Evolutionary conservation across 2,888 invertebrate genomes (phyloP).

Genomic region (Caenorhabditis imperialis): DNA sequence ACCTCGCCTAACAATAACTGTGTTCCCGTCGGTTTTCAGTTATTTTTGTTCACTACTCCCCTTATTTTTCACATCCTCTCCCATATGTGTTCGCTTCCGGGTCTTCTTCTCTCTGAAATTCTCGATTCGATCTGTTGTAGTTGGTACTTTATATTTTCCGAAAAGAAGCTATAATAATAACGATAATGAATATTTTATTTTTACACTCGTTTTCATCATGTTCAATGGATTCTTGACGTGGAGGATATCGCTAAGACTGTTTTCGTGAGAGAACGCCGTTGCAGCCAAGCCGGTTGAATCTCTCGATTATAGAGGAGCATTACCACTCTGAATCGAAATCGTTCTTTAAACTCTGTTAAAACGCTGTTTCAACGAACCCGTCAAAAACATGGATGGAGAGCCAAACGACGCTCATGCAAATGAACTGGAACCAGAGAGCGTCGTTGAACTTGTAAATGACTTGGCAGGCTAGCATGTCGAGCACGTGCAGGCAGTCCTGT

Average conservation of each 20-base stretch:
- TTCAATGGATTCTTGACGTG: no score
- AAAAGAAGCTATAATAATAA: no score
- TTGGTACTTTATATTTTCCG: no score
- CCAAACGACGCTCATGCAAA: constrained; percentile 53
- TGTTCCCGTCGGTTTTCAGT: constrained; percentile 3
- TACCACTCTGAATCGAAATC: constrained; percentile 26
- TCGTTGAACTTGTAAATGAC: constrained; percentile 55
- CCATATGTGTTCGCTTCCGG: constrained; percentile 9
- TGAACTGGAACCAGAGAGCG: constrained; percentile 54
- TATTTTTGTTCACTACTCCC: neutral
- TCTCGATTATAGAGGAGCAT: constrained; percentile 36
- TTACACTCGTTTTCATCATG: neutral
- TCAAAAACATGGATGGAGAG: constrained; percentile 53
- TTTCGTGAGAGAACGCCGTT: neutral
- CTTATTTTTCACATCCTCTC: neutral
- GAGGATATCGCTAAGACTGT: no score
- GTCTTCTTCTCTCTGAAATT: constrained; percentile 13
- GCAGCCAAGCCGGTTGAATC: constrained; percentile 18
- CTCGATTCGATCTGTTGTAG: constrained; percentile 1
- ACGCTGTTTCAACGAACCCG: constrained; percentile 30
- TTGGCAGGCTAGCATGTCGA: constrained; percentile 51
- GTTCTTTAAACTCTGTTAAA: constrained; percentile 8
- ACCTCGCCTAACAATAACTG: neutral
- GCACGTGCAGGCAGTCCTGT: constrained; percentile 50
- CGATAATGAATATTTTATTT: no score